Evolutionary conservation across 2,797 vertebrate genomes (phyloP), one percentile per base, ranked within the genome.

Genomic region (Diglossa cyanea): DNA sequence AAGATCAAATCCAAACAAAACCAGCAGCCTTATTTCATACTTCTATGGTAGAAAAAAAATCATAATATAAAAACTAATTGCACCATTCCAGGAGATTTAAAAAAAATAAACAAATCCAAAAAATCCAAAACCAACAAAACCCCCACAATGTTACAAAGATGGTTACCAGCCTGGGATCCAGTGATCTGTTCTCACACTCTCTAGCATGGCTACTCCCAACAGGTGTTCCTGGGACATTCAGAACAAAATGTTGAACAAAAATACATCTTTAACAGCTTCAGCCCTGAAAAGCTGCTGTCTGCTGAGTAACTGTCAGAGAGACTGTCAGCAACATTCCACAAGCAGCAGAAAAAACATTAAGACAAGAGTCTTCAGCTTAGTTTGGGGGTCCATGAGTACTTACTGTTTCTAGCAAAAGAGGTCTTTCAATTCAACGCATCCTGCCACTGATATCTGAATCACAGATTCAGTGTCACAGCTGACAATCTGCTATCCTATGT

Each of bases 261-360:
- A 86, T 93, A 84, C 10, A 65, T 93, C 77, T 95, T 92, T 21
- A 96, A 91, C 62, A 90, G 86, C 55, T 96, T 86, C 79, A 95
- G 73, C 61, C 85, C 90, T 40, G 63, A 86, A 91, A 96, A 96
- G 62, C 93, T 94, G 77, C 65, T 95, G 67, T 96, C 82, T 91
- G 92, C 89, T 71, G 95, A 94, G 75, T 84, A 76, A 94, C 91
- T 77, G 93, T 91, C 71, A 96, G 89, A 60, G 77, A 79, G 47
- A 94, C 89, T 84, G 95, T 92, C 82, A 93, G 92, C 67, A 95
- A 75, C 73, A 79, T 94, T 90, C 92, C 9, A 5, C 82, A 94
- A 76, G 94, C 84, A 96, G 90, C 93, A 91, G 94, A 96, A 88
- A 74, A 95, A 86, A 93, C 68, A 88, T 74, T 90, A 77, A 74